Percentiles rank a stretch among this genome's conserved stretches.
These are phyloP conservation scores for Anastrepha ludens DNA, from an alignment of 1,140 invertebrate species.

Conservation along the genomic window DNA sequence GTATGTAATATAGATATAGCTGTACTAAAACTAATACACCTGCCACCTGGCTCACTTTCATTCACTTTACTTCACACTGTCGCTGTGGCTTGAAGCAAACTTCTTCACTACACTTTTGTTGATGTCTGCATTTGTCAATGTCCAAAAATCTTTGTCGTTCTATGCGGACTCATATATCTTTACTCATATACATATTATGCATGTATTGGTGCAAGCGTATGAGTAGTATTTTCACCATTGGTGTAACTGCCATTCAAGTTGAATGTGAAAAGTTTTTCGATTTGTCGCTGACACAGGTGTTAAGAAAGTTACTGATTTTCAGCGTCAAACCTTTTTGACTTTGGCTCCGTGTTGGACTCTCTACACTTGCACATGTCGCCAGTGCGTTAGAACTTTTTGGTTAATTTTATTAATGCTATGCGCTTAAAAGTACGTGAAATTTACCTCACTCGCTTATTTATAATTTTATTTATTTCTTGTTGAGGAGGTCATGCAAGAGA, in stretches of 20 bases:
- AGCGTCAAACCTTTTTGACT: not conserved
- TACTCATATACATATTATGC: not conserved
- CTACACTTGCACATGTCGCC: too few relatives aligned
- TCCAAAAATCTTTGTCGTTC: not conserved
- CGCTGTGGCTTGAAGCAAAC: not conserved
- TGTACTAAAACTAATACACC: not conserved
- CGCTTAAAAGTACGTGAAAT: not conserved
- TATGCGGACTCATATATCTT: too few relatives aligned
- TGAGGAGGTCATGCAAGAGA: too few relatives aligned
- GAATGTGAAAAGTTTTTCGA: constrained; percentile 35
- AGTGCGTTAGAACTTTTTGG: not conserved
- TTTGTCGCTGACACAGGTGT: constrained; percentile 32
- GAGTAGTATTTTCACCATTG: not conserved
- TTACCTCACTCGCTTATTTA: not conserved
- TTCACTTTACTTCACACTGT: not conserved
- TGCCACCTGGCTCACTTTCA: not conserved
- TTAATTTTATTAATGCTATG: not conserved
- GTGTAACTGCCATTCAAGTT: not conserved
- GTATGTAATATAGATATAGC: not conserved
- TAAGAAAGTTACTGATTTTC: not conserved
- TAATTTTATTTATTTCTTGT: too few relatives aligned
- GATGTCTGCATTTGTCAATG: not conserved
- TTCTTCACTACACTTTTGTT: not conserved
- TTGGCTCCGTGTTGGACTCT: not conserved
- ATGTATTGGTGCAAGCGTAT: not conserved